These are phyloP conservation scores for Rhinogobio ventralis DNA, from an alignment of 2,797 vertebrate genomes.

Conservation along the genomic window DNA sequence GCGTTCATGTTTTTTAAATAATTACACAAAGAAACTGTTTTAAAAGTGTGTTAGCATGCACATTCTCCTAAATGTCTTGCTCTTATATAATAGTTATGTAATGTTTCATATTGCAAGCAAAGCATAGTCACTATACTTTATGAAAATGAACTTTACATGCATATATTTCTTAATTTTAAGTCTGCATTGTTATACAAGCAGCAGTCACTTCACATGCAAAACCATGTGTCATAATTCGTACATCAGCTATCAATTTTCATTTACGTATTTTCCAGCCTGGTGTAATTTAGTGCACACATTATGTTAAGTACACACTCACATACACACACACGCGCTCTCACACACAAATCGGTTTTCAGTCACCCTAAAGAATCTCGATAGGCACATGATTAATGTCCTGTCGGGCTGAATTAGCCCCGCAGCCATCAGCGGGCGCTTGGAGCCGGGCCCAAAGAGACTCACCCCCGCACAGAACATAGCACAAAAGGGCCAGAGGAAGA, in stretches of 20 bases:
- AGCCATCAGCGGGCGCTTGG: conserved; percentile 71
- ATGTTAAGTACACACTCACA: conserved; percentile 30
- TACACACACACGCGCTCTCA: background rate
- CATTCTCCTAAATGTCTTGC: background rate
- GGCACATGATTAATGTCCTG: conserved; percentile 81
- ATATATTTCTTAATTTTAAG: conserved; percentile 10
- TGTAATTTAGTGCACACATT: conserved; percentile 38
- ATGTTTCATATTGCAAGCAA: conserved; percentile 8
- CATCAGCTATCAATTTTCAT: conserved; percentile 55
- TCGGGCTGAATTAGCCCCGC: conserved; percentile 74
- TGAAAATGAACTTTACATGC: background rate
- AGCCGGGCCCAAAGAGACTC: conserved; percentile 65
- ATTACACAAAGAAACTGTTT: conserved; percentile 1
- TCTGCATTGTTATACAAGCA: conserved; percentile 14
- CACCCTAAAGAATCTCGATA: conserved; percentile 71
- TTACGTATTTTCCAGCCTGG: conserved; percentile 31
- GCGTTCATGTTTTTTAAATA: conserved; percentile 20
- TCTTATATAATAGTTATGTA: conserved; percentile 24
- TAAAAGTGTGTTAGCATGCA: conserved; percentile 3
- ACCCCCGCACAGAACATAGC: conserved; percentile 44
- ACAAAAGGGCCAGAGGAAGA: conserved; percentile 42
- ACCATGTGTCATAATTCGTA: conserved; percentile 37
- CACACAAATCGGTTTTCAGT: conserved; percentile 62
- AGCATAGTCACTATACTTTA: background rate
- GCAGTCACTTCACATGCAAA: conserved; percentile 45